Evolutionary conservation across 1,140 invertebrate genomes (phyloP).

Genomic region (Drosophila miranda): DNA sequence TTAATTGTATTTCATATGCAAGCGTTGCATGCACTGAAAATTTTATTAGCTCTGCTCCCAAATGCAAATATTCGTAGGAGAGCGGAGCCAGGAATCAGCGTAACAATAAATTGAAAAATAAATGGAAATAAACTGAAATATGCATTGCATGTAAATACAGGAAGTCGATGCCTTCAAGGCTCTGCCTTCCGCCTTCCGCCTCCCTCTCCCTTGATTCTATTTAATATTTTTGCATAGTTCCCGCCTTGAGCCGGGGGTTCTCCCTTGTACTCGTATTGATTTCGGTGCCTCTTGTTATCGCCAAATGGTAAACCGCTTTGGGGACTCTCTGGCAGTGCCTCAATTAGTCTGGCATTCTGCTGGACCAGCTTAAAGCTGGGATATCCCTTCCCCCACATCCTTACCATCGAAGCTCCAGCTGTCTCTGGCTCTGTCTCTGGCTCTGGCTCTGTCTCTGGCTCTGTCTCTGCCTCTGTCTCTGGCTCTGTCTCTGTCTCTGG

Average conservation of each 20-base stretch:
- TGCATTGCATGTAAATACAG: slow-evolving; percentile 66
- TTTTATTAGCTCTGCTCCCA: slow-evolving; percentile 48
- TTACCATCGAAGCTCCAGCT: not conserved
- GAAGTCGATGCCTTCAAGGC: slow-evolving; percentile 26
- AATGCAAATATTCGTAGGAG: slow-evolving; percentile 21
- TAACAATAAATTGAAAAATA: slow-evolving; percentile 61
- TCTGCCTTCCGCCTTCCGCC: not conserved
- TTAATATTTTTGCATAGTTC: slow-evolving; percentile 29
- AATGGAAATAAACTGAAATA: slow-evolving; percentile 75
- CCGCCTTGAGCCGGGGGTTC: slow-evolving; percentile 3
- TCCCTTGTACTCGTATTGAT: not conserved
- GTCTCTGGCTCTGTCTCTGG: no score
- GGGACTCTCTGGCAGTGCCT: not conserved
- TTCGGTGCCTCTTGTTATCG: not conserved
- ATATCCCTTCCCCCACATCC: not conserved
- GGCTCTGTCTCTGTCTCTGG: no score
- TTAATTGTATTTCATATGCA: slow-evolving; percentile 69
- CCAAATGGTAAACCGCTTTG: no score
- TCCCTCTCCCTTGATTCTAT: slow-evolving; percentile 13
- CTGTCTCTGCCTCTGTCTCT: no score
- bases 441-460: no score
- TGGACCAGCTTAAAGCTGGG: slow-evolving; percentile 20
- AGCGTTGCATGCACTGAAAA: slow-evolving; percentile 47
- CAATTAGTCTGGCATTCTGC: slow-evolving; percentile 25
- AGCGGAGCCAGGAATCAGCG: not conserved